These are phyloP conservation scores for Meteorus colon DNA, from an alignment of 2,888 invertebrate genomes.

Conservation along the genomic window DNA sequence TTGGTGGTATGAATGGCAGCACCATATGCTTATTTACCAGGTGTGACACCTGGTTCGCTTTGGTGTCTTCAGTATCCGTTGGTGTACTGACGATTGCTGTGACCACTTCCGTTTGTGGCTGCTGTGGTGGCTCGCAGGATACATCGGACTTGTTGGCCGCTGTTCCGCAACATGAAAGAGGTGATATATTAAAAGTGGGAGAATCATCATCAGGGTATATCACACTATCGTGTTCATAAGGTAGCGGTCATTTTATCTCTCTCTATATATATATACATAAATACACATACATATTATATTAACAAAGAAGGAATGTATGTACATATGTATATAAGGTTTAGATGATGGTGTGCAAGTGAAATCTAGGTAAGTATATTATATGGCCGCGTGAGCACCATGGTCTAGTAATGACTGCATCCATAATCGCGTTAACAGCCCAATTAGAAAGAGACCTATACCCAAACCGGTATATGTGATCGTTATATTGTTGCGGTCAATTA, in stretches of 20 bases:
- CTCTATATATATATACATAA: conserved; percentile 11
- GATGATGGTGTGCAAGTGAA: conserved; percentile 63
- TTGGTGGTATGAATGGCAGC: conserved; percentile 92
- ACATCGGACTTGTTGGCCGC: conserved; percentile 71
- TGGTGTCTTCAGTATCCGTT: conserved; percentile 60
- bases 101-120: conserved; percentile 61
- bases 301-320: conserved; percentile 45
- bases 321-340: conserved; percentile 21
- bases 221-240: background rate
- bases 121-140: conserved; percentile 57
- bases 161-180: conserved; percentile 65
- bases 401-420: conserved; percentile 71
- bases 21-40: conserved; percentile 90
- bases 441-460: conserved; percentile 53
- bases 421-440: conserved; percentile 66
- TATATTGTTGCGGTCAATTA: conserved; percentile 46
- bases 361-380: conserved; percentile 74
- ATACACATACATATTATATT: conserved; percentile 31
- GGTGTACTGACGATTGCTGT: conserved; percentile 68
- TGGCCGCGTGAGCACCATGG: conserved; percentile 70
- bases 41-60: conserved; percentile 72
- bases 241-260: conserved; percentile 51
- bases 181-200: conserved; percentile 17
- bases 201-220: conserved; percentile 6
- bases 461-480: conserved; percentile 21